Evolutionary conservation across 2,113 vertebrate genomes (phyloP).

Genomic region (Copsychus sechellarum): DNA sequence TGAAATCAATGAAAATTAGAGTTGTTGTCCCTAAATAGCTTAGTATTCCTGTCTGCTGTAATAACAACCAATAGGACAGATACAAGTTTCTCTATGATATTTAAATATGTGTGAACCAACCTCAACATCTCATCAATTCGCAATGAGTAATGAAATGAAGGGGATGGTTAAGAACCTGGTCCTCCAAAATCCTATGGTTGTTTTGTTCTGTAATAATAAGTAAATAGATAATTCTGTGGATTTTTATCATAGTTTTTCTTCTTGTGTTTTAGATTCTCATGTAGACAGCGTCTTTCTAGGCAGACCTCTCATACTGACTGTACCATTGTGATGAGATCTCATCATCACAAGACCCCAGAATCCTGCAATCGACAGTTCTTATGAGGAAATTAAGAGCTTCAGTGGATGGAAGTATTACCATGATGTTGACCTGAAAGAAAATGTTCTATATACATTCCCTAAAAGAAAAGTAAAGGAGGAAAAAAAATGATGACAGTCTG

Average conservation of each 20-base stretch:
- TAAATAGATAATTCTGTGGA: neutral
- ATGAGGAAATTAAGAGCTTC: neutral
- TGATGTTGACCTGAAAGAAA: neutral
- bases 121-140: neutral
- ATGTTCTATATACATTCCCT: neutral
- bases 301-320: neutral
- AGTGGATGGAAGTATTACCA: neutral
- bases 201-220: neutral
- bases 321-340: neutral
- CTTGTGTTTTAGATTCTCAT: neutral
- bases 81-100: neutral
- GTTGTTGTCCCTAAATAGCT: neutral
- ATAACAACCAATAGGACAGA: neutral
- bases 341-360: neutral
- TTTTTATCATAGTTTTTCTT: neutral
- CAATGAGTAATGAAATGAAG: neutral
- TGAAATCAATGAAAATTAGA: constrained; percentile 4
- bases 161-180: neutral
- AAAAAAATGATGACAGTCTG: neutral
- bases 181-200: neutral
- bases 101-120: constrained; percentile 1
- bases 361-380: neutral
- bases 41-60: neutral
- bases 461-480: neutral
- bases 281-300: neutral